Evolutionary conservation across 2,797 vertebrate genomes (phyloP), one percentile per base, ranked within the genome.

Genomic region (Anguilla obscura): DNA sequence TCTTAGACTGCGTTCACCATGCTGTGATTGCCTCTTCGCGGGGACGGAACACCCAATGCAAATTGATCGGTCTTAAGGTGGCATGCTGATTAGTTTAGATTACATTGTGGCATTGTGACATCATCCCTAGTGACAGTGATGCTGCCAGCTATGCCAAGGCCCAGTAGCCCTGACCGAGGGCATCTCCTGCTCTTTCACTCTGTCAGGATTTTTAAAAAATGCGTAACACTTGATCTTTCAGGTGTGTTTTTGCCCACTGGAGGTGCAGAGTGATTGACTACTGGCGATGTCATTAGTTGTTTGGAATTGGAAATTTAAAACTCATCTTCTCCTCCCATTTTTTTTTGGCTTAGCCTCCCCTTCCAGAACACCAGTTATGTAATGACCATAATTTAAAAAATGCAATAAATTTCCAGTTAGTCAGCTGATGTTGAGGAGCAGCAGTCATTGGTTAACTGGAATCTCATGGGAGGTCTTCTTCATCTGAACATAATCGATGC

Each of bases 261-360:
- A 82, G 79, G 6, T n/a, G 1, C 24, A 82, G 16, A 48, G 21
- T 48, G 45, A 50, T 82, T 48, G 45, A 33, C 18, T 10, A 33
- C 18, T 10, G 18, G 45, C 50, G 79, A 48, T 45, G 21, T 48
- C 79, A 82, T 76, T 82, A 45, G 40, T 48, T 82, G 5, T 48
- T 48, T 18, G 74, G 45, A 82, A 82, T 48, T 48, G 79, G 40
- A 82, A 40, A 79, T 79, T 76, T 24, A 82, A 50, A 82, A 48
- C 74, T 14, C 6, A 71, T 36, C 74, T 45, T 82, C 79, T 82
- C 21, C 79, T 48, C 45, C 79, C 79, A 50, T 48, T 76, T 21
- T n/a, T 33, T 12, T 80, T n/a, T n/a, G 40, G 0, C 45, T 50
- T 74, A 30, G 30, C 24, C 4, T 48, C 40, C 21, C 45, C 36